These are phyloP conservation scores for Apostichopus leukothele DNA, from an alignment of 53 echinoderm and acorn worm species.

Conservation along the genomic window DNA sequence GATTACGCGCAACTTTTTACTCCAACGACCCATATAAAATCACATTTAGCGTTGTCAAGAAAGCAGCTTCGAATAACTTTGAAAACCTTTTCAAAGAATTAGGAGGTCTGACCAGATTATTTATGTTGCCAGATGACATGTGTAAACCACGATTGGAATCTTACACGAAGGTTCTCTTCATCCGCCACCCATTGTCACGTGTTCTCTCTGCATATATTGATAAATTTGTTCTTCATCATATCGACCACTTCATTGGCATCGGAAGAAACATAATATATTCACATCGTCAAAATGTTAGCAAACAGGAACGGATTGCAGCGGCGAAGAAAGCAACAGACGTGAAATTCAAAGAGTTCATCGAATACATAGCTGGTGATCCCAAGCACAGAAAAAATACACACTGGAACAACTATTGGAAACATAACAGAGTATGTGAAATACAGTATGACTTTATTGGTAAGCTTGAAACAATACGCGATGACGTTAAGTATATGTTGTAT, in stretches of 20 bases:
- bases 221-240: constrained; percentile 41
- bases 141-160: constrained; percentile 8
- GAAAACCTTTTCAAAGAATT: constrained; percentile 29
- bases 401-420: constrained; percentile 36
- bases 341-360: constrained; percentile 31
- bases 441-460: constrained; percentile 43
- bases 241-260: constrained; percentile 20
- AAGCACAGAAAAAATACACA: constrained; percentile 11
- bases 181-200: constrained; percentile 33
- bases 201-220: constrained; percentile 39
- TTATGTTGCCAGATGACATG: neutral
- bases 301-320: neutral
- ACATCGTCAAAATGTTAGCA: constrained; percentile 7
- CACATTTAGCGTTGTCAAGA: constrained; percentile 40
- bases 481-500: constrained; percentile 25
- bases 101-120: constrained; percentile 21
- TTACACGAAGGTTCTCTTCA: constrained; percentile 10
- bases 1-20: constrained; percentile 33
- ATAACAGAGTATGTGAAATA: constrained; percentile 37
- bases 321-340: constrained; percentile 7
- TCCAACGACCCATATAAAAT: constrained; percentile 14
- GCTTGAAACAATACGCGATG: constrained; percentile 20
- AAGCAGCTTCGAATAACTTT: constrained; percentile 42
- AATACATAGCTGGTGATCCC: neutral
- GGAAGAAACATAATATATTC: constrained; percentile 26